phyloP scores from a whole-genome alignment of 2,797 vertebrate genomes.

The Chrosomus eos region DNA sequence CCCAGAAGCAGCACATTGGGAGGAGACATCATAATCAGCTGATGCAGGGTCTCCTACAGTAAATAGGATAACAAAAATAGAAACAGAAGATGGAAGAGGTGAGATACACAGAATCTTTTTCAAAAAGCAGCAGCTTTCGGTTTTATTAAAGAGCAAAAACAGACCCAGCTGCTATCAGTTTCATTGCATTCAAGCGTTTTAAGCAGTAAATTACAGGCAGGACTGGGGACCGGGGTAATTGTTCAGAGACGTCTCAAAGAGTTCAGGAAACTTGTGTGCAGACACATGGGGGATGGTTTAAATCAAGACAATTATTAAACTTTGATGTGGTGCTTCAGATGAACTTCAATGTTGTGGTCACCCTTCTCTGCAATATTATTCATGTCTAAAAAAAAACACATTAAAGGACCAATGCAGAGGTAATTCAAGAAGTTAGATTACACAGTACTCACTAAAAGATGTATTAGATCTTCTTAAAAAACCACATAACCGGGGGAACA shows the following conservation, averaged over 20 bases:
- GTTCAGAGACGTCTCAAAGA: constrained; percentile 9
- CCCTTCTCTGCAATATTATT: background rate
- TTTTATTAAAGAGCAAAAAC: constrained; percentile 2
- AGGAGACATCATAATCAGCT: constrained; percentile 91
- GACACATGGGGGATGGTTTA: background rate
- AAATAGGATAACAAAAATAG: background rate
- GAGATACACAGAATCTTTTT: constrained; percentile 29
- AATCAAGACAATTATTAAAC: constrained; percentile 36
- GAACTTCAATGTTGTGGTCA: constrained; percentile 6
- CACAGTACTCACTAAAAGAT: background rate
- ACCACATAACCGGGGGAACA: background rate
- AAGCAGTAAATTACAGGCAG: constrained; percentile 27
- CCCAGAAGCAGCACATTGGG: constrained; percentile 91
- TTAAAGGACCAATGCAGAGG: background rate
- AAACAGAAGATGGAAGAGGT: constrained; percentile 41
- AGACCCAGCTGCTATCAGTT: constrained; percentile 17
- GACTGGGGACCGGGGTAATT: constrained; percentile 12
- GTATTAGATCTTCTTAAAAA: background rate
- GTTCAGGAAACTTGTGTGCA: constrained; percentile 24
- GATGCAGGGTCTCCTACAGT: constrained; percentile 88
- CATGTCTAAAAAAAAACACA: background rate
- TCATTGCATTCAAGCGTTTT: constrained; percentile 26
- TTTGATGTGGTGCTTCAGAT: constrained; percentile 20
- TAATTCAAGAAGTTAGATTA: background rate
- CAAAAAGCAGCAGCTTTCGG: background rate